phyloP scores from a whole-genome alignment of 2,113 vertebrate genomes.

The Calyptommatus sinebrachiatus region DNA sequence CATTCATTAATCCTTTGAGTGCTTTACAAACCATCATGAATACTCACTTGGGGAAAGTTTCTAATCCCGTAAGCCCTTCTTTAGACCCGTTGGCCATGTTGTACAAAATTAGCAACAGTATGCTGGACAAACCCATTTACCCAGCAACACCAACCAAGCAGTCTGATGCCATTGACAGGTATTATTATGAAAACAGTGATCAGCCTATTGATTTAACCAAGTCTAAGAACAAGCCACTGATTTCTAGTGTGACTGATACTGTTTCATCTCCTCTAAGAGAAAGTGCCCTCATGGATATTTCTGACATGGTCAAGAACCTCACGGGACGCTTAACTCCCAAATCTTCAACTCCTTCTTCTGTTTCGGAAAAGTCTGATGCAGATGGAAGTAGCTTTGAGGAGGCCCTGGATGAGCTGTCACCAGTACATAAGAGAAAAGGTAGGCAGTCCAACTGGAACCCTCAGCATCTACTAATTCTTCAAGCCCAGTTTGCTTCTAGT shows the following conservation, averaged over 20 bases:
- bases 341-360: constrained; percentile 90
- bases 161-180: constrained; percentile 79
- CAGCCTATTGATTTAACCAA: constrained; percentile 98
- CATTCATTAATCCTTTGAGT: constrained; percentile 92
- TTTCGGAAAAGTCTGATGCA: constrained; percentile 93
- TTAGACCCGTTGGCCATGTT: constrained; percentile 93
- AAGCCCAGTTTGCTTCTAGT: constrained; percentile 96
- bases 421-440: constrained; percentile 96
- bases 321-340: constrained; percentile 95
- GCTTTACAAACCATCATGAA: constrained; percentile 99
- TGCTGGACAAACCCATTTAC: constrained; percentile 93
- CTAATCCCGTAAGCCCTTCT: constrained; percentile 87
- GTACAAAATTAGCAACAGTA: constrained; percentile 95
- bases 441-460: constrained; percentile 99
- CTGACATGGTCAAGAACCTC: constrained; percentile 98
- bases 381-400: constrained; percentile 95
- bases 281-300: constrained; percentile 98
- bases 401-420: constrained; percentile 90
- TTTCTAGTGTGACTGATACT: constrained; percentile 75
- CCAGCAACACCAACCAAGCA: constrained; percentile 82
- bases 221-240: constrained; percentile 87
- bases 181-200: constrained; percentile 87
- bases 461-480: constrained; percentile 95
- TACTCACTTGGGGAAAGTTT: constrained; percentile 94
- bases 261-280: constrained; percentile 86